phyloP scores from a whole-genome alignment of 2,797 vertebrate genomes.

The Oryzias sinensis region DNA sequence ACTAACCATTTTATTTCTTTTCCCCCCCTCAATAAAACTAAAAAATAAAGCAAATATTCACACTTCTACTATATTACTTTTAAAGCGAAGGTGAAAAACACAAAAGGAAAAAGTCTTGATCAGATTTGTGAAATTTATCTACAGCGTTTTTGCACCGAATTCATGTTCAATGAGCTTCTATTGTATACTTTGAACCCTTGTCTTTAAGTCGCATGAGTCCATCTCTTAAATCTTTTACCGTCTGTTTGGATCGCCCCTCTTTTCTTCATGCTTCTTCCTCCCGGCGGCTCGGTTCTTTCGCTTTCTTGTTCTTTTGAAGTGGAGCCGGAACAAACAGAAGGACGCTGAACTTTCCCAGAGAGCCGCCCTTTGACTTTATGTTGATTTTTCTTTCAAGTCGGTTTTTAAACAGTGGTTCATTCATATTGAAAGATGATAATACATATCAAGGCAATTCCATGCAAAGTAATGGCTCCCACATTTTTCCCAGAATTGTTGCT shows the following conservation, averaged over 20 bases:
- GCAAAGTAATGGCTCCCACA: conserved; percentile 68
- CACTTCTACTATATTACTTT: too few relatives aligned
- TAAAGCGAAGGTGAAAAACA: too few relatives aligned
- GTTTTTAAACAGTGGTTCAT: conserved; percentile 74
- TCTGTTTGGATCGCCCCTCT: conserved; percentile 36
- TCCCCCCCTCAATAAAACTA: too few relatives aligned
- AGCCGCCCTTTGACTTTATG: conserved; percentile 65
- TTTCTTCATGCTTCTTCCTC: conserved; percentile 44
- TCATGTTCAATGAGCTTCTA: neutral
- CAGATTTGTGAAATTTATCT: too few relatives aligned
- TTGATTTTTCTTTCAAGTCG: conserved; percentile 77
- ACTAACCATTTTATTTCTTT: too few relatives aligned
- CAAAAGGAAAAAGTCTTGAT: too few relatives aligned
- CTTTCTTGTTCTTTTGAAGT: conserved; percentile 74
- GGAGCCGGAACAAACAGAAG: conserved; percentile 71
- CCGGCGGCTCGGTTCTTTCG: conserved; percentile 38
- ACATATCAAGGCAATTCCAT: conserved; percentile 72
- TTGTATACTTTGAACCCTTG: neutral
- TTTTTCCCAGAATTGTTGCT: conserved; percentile 66
- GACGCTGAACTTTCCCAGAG: conserved; percentile 64
- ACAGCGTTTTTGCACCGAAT: neutral
- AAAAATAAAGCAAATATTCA: too few relatives aligned
- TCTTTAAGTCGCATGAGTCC: neutral
- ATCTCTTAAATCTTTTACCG: conserved; percentile 8
- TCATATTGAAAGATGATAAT: conserved; percentile 69